phyloP scores from a whole-genome alignment of 2,888 invertebrate genomes.

The Anarsia innoxiella region DNA sequence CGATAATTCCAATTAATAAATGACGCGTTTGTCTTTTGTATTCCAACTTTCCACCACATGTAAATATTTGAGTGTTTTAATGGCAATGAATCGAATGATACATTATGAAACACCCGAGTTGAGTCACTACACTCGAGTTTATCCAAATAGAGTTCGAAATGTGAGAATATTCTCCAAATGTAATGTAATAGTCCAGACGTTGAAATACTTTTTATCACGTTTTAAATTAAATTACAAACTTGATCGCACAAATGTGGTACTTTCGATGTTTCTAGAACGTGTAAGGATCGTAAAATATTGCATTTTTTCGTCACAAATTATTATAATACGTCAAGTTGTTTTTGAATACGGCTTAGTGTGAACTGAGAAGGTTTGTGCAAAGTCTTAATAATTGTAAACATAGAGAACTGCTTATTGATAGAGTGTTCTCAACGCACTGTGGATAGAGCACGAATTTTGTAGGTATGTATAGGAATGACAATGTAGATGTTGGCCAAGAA shows the following conservation, averaged over 20 bases:
- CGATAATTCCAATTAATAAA: slow-evolving; percentile 19
- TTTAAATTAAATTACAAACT: slow-evolving; percentile 30
- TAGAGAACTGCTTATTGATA: slow-evolving; percentile 23
- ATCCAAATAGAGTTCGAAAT: too few relatives aligned
- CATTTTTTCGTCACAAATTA: slow-evolving; percentile 57
- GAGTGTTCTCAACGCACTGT: slow-evolving; percentile 46
- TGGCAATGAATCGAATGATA: slow-evolving; percentile 44
- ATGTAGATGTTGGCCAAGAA: slow-evolving; percentile 8
- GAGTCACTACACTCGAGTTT: too few relatives aligned
- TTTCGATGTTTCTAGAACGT: slow-evolving; percentile 26
- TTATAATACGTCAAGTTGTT: slow-evolving; percentile 16
- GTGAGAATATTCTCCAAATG: slow-evolving; percentile 19
- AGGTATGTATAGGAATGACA: slow-evolving; percentile 25
- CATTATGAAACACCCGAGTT: too few relatives aligned
- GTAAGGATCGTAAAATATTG: slow-evolving; percentile 47
- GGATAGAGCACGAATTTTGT: slow-evolving; percentile 44
- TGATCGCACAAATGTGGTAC: slow-evolving; percentile 51
- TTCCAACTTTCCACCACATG: slow-evolving; percentile 40
- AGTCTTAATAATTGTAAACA: neutral
- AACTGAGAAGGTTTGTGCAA: neutral
- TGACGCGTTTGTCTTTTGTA: slow-evolving; percentile 27
- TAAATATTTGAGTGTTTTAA: slow-evolving; percentile 38
- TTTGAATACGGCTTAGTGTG: slow-evolving; percentile 13
- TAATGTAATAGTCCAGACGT: slow-evolving; percentile 25
- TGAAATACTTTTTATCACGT: slow-evolving; percentile 27